Evolutionary conservation across 2,888 invertebrate species (phyloP), one percentile per base, ranked within the genome.

Genomic region (Ethmia dodecea): DNA sequence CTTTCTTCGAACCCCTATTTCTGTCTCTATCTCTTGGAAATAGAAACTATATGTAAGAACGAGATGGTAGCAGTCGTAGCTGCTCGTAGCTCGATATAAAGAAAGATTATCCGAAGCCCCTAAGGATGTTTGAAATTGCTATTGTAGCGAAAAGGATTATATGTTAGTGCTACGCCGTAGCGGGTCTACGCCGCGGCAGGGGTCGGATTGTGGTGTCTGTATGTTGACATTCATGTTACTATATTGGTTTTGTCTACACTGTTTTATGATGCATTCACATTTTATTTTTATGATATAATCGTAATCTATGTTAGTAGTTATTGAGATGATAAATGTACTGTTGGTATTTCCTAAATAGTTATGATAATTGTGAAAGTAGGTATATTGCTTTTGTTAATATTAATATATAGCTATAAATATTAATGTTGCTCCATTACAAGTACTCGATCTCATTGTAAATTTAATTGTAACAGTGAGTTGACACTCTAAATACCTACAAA

Each of bases 91-190:
- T 72, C 77, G 78, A 80, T 86, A 86, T 86, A 86, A 86, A 86
- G 87, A 87, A 86, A 86, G 87, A 86, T 87, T 86, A 86, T 86
- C 81, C 80, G 69, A 79, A 83, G 86, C 81, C 87, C 86, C 86
- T 81, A 84, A 87, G 87, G 86, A 87, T 86, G 86, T 87, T 86
- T 81, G 86, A 83, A 87, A 87, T 87, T 87, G 87, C 86, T 86
- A 83, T 87, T 87, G 86, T 86, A 86, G 84, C 86, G 80, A 87
- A 86, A 86, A 86, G 86, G 87, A 87, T 87, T 87, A 87, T 87
- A 86, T 75, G 86, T 80, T 83, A 79, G 78, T 80, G 76, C 81
- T 81, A 80, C 86, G 80, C 53, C 77, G 84, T 83, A 83, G 80
- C 61, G 67, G 60, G 61, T 68, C 77, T 79, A 72, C 76, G 63